Base-by-base conservation (phyloP, 2,888 invertebrate genomes). In the Dorcus hopei region DNA sequence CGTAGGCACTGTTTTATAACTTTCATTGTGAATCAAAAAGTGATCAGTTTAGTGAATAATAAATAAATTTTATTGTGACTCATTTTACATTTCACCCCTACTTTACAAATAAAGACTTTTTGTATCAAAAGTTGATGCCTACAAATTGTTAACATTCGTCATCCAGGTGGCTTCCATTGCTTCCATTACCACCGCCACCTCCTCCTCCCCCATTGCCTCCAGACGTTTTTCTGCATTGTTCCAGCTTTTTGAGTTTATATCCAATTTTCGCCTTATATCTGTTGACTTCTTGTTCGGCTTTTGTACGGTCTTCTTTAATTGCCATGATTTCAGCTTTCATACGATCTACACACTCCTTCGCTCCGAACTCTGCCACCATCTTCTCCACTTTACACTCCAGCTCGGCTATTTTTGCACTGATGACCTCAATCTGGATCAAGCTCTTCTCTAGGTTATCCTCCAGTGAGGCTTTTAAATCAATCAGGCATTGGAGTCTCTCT, bases 311-410 rank as follows among this genome's bases (percentile, higher is more conserved):
- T 14, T 50, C 49, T 38, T 54, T 53, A 11, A 58, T 58, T 39
- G 45, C 40, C 9, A 43, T 43, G n/a, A 58, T 54, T 38, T 58
- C 58, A 26, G 53, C 19, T 14, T 54, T 54, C 58, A 54, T 54
- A 11, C 58, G 26, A 5, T 51, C 33, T 11, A 49, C 49, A 53
- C 53, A 53, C 19, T 58, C 58, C 19, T 58, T 54, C 4, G 53
- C 54, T 14, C 49, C 52, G 39, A 48, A 49, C 16, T 23, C 16
- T 2, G 52, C 42, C 19, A 59, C 43, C 23, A 59, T 14, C 42
- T 55, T 55, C 19, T 59, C 59, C 26, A 59, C 49, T 11, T 47
- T 48, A 11, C 55, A 55, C 42, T 59, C 59, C 38, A 59, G 14
- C 4, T 55, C 43, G 9, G 23, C 52, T 7, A 49, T 59, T 3